Base-by-base conservation (phyloP, 2,797 vertebrate species). In the Neosilurus mollespiculum region DNA sequence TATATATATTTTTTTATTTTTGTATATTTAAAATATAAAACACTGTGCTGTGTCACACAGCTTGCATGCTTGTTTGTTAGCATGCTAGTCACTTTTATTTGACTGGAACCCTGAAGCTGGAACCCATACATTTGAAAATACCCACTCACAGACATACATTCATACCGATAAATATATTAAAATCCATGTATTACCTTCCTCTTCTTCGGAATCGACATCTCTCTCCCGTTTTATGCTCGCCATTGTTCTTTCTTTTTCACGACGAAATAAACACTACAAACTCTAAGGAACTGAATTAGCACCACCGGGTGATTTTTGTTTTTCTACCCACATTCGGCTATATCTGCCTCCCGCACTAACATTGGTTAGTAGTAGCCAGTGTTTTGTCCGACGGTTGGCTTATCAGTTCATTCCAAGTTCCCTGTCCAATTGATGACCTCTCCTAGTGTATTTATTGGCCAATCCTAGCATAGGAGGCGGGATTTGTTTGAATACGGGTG, bases 151-250 rank as follows among this genome's bases (percentile, higher is more conserved):
- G 4, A n/a, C 7, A 51, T 49, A 73, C 1, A 78, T 15, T 1
- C 9, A 9, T 1, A 43, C n/a, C n/a, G n/a, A n/a, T n/a, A 43
- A 43, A 43, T 43, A 43, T 43, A 43, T 43, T 43, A 2, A 43
- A 43, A 43, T 43, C 6, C 2, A 9, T 6, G 76, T 88, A 83
- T 16, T 64, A 92, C 94, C 91, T 77, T 85, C 87, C 0, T 93
- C 92, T 37, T 93, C 92, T 34, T 90, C 88, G 24, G 93, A 93
- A 20, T 94, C 93, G 0, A 82, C 9, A 14, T 92, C 91, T 76
- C 93, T 88, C 86, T 95, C 93, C 51, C 95, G 89, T 87, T 95
- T 95, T 24, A 94, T 18, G 69, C 91, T 93, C 71, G 92, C 84
- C 91, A 93, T 95, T n/a, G 16, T 81, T 26, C 56, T 75, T 1